A percentile compares a stretch with the other conserved stretches of the same genome.
These are phyloP conservation scores for Megaceryle alcyon DNA, from an alignment of 2,797 vertebrate species.

Conservation along the genomic window DNA sequence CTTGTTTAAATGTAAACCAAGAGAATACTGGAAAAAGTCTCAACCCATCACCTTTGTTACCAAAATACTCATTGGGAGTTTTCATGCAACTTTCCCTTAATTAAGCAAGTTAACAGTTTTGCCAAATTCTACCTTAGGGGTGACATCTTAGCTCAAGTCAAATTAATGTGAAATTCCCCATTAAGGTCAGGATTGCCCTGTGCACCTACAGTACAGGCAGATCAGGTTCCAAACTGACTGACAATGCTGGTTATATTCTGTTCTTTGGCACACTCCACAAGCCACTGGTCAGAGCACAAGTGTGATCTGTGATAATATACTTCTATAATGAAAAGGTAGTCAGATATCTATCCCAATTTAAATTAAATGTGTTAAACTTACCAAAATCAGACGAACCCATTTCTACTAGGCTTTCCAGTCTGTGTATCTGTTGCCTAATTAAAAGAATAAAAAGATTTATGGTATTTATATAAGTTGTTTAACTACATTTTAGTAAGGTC, in stretches of 20 bases:
- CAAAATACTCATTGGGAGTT: not conserved
- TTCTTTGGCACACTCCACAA: not conserved
- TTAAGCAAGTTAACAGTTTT: not conserved
- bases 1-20: not conserved
- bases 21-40: not conserved
- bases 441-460: constrained; percentile 43
- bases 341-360: not conserved
- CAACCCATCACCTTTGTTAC: not conserved
- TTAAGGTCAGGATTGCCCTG: not conserved
- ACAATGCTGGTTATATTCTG: not conserved
- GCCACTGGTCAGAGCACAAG: not conserved
- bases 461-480: not conserved
- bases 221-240: not conserved
- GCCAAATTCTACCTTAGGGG: not conserved
- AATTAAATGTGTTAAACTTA: constrained; percentile 77
- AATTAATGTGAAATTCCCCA: not conserved
- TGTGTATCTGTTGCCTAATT: constrained; percentile 89
- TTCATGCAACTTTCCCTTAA: not conserved
- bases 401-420: constrained; percentile 87
- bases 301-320: accelerated
- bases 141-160: not conserved
- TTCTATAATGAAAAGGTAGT: not conserved
- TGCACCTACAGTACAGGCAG: not conserved
- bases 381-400: constrained; percentile 90
- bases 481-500: not conserved